Percentiles rank a stretch among this genome's conserved stretches.
Conservation (phyloP, 2,113 vertebrate genomes). For the Galbula dea region DNA sequence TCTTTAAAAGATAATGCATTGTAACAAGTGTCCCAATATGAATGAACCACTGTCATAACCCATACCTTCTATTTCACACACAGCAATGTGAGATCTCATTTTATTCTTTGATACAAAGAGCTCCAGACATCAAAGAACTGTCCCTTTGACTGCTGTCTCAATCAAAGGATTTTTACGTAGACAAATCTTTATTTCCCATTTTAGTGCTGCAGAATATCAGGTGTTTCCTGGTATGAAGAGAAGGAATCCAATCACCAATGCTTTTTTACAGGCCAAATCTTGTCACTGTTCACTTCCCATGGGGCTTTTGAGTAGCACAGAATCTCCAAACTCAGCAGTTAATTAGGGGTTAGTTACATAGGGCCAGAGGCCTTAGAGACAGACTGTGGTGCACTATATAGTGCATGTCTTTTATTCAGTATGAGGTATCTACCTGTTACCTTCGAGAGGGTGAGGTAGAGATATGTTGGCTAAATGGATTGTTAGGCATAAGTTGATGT, state of each 20-base stretch:
- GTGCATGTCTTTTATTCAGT: neutral
- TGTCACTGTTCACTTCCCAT: slow-evolving; percentile 13
- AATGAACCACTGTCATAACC: slow-evolving; percentile 59
- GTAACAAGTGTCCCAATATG: slow-evolving; percentile 44
- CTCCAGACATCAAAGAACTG: slow-evolving; percentile 48
- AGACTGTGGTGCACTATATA: neutral
- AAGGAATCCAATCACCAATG: neutral
- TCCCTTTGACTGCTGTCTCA: slow-evolving; percentile 53
- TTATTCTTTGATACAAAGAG: slow-evolving; percentile 48
- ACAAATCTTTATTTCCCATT: neutral
- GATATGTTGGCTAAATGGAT: neutral
- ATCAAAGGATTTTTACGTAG: slow-evolving; percentile 26
- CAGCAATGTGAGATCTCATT: neutral
- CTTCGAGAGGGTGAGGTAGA: neutral
- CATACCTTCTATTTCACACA: slow-evolving; percentile 5
- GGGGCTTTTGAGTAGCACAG: slow-evolving; percentile 30
- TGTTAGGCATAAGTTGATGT: slow-evolving; percentile 13
- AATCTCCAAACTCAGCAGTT: slow-evolving; percentile 15
- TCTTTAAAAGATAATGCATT: slow-evolving; percentile 61
- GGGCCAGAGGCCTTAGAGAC: slow-evolving; percentile 14
- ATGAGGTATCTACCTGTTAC: neutral
- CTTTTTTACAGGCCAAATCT: slow-evolving; percentile 9
- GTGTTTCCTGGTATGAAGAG: neutral
- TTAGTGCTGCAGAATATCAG: slow-evolving; percentile 16
- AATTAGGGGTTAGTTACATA: slow-evolving; percentile 39